Base-by-base conservation (phyloP, 2,797 vertebrate genomes). In the Tapirus indicus region DNA sequence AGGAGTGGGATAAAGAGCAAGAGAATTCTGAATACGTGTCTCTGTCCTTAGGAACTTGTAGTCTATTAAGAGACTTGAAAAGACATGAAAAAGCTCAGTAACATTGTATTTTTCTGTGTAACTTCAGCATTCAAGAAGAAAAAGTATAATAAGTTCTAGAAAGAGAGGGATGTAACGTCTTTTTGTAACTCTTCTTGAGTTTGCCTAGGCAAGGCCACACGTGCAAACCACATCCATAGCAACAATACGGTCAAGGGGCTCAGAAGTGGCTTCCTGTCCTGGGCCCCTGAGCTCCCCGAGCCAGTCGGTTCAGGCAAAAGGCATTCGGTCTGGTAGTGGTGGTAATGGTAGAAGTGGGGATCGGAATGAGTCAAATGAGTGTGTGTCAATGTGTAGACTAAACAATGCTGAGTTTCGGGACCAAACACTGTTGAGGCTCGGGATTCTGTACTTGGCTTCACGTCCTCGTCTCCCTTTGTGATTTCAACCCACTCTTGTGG, bases 11-110 rank as follows among this genome's bases (percentile, higher is more conserved):
- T 75, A 41, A 83, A 75, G 69, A 90, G 4, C 10, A 44, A 74
- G 95, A 91, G 20, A n/a, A 71, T 85, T 96, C 62, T 38, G 47
- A 91, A 47, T 52, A 38, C 64, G 13, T 47, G 5, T 90, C 9
- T 12, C 49, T 58, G n/a, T 90, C 64, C 18, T 87, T 95, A 77
- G 47, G 66, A 77, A 80, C 17, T 87, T 77, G 66, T 11, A 23
- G 60, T 82, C 91, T 94, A 27, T 62, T 79, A 44, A 52, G 88
- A 88, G 71, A 66, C 56, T 85, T 71, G 60, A 69, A 92, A 74
- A 91, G 41, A 74, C 66, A 56, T 25, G 32, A 52, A 60, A 62
- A 77, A 49, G 6, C 44, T 74, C n/a, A 35, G 74, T 11, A 41
- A 82, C 4, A 10, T 12, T 87, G 29, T 66, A 60, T 58, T 95